Conservation (phyloP, 2,797 vertebrate species). For the Cichlasoma orientale region DNA sequence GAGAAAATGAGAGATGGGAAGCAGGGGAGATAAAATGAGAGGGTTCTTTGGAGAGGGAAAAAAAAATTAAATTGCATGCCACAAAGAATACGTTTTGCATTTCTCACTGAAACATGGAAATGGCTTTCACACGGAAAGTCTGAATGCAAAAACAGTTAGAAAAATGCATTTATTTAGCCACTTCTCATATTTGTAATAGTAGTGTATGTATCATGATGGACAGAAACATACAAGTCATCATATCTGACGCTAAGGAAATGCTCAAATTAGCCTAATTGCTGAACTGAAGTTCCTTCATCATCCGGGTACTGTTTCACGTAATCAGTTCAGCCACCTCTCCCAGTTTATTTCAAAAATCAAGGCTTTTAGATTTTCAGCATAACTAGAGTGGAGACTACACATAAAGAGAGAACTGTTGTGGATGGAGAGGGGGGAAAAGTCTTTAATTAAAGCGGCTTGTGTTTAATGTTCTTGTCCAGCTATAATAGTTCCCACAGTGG, state of each 20-base stretch:
- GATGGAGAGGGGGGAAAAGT: slow-evolving; percentile 26
- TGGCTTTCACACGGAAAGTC: slow-evolving; percentile 8
- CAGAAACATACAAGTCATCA: neutral
- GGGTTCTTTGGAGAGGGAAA: neutral
- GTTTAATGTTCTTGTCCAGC: slow-evolving; percentile 65
- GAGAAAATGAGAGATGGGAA: slow-evolving; percentile 10
- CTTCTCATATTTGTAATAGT: slow-evolving; percentile 8
- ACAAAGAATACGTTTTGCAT: slow-evolving; percentile 5
- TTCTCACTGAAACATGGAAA: slow-evolving; percentile 20
- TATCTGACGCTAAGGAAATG: neutral
- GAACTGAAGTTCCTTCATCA: slow-evolving; percentile 25
- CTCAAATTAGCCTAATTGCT: slow-evolving; percentile 22
- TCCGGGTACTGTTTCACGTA: slow-evolving; percentile 7
- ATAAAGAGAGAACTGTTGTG: slow-evolving; percentile 1
- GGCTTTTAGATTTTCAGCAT: slow-evolving; percentile 34
- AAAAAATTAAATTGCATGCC: slow-evolving; percentile 5
- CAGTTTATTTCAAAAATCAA: neutral
- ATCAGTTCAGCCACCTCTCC: slow-evolving; percentile 13
- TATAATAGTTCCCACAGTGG: slow-evolving; percentile 59
- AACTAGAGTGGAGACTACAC: neutral
- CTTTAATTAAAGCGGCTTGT: slow-evolving; percentile 71
- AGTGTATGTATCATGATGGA: neutral
- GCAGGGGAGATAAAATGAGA: slow-evolving; percentile 1
- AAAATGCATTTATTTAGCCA: slow-evolving; percentile 9
- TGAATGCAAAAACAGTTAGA: slow-evolving; percentile 9